Base-by-base conservation (phyloP, 2,797 vertebrate genomes). In the Epinephelus malabaricus region DNA sequence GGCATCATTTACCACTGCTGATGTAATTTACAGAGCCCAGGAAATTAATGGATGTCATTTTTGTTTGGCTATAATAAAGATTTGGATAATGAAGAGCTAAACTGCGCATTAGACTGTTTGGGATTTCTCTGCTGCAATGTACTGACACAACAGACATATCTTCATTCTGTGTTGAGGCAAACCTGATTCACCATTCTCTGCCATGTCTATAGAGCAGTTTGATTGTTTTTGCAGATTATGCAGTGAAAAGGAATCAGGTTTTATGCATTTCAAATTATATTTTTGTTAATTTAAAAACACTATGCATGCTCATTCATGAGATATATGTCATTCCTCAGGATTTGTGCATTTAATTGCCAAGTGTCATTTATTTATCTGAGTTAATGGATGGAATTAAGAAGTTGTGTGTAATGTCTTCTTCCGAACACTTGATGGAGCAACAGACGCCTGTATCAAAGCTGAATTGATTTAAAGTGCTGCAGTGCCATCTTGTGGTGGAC, bases 401-500 rank as follows among this genome's bases (percentile, higher is more conserved):
- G 12, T 43, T 58, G 8, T 43, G 43, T 84, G 83, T 69, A 77
- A 64, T 84, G 55, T 70, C 17, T 40, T 43, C 4, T 40, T 60
- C 3, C 85, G 30, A 73, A 60, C 92, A 84, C 91, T 75, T 11
- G 87, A 53, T 89, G 88, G 91, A 4, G 88, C 88, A 76, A 79
- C 51, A 86, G 68, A 25, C 68, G 66, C 60, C 62, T n/a, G 19
- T 11, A 78, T 78, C 0, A 7, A 7, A 69, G 18, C 8, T 25
- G 3, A 63, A n/a, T 7, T 54, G 18, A 70, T 76, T 40, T 49
- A 13, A 70, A 72, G 78, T 68, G 77, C 81, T 79, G 71, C 61
- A 86, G 72, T 73, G 87, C 74, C 93, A 81, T 81, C 92, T 79
- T 46, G 79, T 91, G 92, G 88, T 47, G 23, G 66, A 66, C 2